Evolutionary conservation across 2,797 vertebrate species (phyloP).

Genomic region (Parauchenoglanis ngamensis): DNA sequence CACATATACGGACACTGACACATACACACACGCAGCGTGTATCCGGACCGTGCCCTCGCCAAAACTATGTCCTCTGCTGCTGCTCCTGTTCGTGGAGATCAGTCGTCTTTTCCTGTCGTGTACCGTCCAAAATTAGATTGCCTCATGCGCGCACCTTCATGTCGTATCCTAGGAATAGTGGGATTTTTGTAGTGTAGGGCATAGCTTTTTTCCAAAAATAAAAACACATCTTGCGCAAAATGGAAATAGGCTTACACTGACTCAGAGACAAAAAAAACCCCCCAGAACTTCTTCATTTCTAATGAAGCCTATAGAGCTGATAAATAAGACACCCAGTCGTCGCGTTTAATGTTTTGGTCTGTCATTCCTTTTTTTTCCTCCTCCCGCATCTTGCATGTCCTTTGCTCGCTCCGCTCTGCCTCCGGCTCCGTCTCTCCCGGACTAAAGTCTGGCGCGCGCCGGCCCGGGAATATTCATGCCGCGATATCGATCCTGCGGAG

Average conservation of each 20-base stretch:
- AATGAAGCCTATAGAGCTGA: not conserved
- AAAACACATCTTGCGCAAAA: not conserved
- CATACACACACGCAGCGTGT: conserved; percentile 21
- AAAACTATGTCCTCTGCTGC: conserved; percentile 13
- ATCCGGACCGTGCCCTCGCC: conserved; percentile 20
- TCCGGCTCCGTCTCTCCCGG: conserved; percentile 77
- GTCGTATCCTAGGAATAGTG: conserved; percentile 2
- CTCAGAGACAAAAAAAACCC: not conserved
- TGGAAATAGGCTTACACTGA: not conserved
- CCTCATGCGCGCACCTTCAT: not conserved
- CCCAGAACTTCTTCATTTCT: not conserved
- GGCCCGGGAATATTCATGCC: conserved; percentile 90
- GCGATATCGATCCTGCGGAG: conserved; percentile 91
- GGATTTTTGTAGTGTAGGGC: not conserved
- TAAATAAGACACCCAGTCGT: not conserved
- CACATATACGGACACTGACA: no score
- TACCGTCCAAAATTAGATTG: not conserved
- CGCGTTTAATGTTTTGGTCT: not conserved
- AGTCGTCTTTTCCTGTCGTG: not conserved
- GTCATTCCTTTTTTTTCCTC: not conserved
- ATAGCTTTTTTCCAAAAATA: not conserved
- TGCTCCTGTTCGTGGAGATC: not conserved
- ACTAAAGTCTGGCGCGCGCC: conserved; percentile 76
- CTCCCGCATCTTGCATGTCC: not conserved
- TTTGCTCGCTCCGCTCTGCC: conserved; percentile 61